Evolutionary conservation across 2,113 vertebrate genomes (phyloP), one percentile per base, ranked within the genome.

Genomic region (Pomatostomus ruficeps): DNA sequence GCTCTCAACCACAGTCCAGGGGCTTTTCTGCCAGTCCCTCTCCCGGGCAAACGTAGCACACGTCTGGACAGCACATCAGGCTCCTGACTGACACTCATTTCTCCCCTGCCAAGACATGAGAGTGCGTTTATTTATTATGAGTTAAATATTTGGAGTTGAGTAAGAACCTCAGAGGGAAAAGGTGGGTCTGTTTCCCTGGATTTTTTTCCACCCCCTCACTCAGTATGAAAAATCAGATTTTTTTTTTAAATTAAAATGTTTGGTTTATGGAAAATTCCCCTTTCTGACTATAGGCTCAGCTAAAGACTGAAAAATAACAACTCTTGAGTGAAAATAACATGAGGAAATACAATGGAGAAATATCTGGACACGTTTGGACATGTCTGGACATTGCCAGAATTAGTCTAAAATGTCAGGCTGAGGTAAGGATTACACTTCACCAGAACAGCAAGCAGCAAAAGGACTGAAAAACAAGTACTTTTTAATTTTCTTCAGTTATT

Each of bases 91-190:
- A 87, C 76, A 55, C 59, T 88, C 21, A 18, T 18, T 66, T 58
- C 67, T 88, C 33, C 88, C 40, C 79, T 88, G 88, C 75, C 82
- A 90, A 91, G 85, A 67, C 59, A 73, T 45, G 38, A 94, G 78
- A 89, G 85, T 51, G 43, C 21, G 0, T 81, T 89, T 94, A 85
- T 91, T 96, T 91, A 90, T 91, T 90, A 94, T 66, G 78, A 93
- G 85, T 91, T 86, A 94, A 93, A 89, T 85, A 93, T 77, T 45
- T 88, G 62, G 42, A 82, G 84, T 55, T 94, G 78, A 93, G 79
- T 70, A 88, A 91, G 91, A 94, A 88, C 87, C 91, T 93, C 75
- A 82, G 76, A 80, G 91, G 65, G 74, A 91, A 91, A 95, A 96
- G 91, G 78, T 85, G 74, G 74, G 36, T 91, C 86, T 65, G 13